These are phyloP conservation scores for Semotilus atromaculatus DNA, from an alignment of 2,797 vertebrate genomes.

Conservation along the genomic window DNA sequence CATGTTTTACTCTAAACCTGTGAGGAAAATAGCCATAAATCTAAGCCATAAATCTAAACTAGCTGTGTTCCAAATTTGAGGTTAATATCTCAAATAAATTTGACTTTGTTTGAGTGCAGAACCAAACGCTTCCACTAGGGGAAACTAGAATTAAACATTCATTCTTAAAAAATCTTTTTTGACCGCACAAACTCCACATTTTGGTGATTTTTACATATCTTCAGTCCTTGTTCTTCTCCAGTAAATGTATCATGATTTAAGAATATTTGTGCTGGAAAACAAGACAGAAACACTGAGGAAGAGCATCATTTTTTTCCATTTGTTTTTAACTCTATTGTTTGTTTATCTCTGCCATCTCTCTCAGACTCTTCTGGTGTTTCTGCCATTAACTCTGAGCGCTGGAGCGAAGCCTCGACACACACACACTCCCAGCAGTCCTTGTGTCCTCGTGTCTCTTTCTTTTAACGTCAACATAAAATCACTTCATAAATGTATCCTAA, in stretches of 20 bases:
- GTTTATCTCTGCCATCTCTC: slow-evolving; percentile 58
- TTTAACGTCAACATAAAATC: not conserved
- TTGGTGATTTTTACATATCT: too few species aligned
- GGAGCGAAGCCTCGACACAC: slow-evolving; percentile 59
- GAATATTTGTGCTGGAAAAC: too few species aligned
- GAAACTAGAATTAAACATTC: too few species aligned
- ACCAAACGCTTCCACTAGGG: not conserved
- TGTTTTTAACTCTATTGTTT: not conserved
- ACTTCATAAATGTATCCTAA: not conserved
- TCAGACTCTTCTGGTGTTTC: slow-evolving; percentile 61
- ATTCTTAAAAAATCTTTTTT: too few species aligned
- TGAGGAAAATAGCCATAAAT: too few species aligned
- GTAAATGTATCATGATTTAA: not conserved
- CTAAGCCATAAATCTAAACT: too few species aligned
- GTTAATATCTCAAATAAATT: not conserved
- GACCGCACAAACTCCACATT: not conserved
- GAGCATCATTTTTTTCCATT: too few species aligned
- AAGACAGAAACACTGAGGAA: too few species aligned
- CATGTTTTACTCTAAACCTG: too few species aligned
- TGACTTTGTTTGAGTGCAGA: not conserved
- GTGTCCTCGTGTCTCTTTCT: slow-evolving; percentile 61
- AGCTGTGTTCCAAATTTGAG: not conserved
- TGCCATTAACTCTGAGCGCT: slow-evolving; percentile 63
- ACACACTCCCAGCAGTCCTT: slow-evolving; percentile 64
- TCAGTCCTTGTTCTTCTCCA: not conserved